Conservation (phyloP, 2,888 invertebrate species). For the Drosophila colorata region DNA sequence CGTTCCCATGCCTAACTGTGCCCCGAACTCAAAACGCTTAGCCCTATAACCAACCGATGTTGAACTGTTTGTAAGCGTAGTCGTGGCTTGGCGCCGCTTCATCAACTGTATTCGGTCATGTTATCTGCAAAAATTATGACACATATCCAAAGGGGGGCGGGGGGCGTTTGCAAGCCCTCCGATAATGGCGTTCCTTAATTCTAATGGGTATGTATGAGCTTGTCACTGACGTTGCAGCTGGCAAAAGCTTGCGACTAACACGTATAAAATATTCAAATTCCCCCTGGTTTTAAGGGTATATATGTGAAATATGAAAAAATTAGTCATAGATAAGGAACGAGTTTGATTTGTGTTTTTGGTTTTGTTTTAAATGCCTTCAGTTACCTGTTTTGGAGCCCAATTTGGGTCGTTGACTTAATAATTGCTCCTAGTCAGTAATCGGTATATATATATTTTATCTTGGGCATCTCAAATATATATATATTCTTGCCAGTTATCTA, state of each 20-base stretch:
- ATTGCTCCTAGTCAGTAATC: background rate
- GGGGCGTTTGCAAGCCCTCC: constrained; percentile 27
- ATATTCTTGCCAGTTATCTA: no score
- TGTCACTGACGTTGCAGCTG: background rate
- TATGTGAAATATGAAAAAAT: background rate
- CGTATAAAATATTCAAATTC: background rate
- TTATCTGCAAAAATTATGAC: constrained; percentile 40
- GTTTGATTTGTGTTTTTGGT: background rate
- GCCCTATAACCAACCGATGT: constrained; percentile 21
- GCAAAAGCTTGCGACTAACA: background rate
- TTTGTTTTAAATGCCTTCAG: background rate
- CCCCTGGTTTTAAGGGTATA: background rate
- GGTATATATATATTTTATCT: no score
- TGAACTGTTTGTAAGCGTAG: constrained; percentile 4
- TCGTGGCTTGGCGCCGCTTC: constrained; percentile 23
- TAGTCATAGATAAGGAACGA: background rate
- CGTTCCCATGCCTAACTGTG: constrained; percentile 47
- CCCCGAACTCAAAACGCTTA: constrained; percentile 11
- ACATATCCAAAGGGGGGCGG: constrained; percentile 1
- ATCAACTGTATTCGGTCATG: constrained; percentile 38
- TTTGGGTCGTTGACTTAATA: background rate
- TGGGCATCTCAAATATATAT: no score
- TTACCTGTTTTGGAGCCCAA: background rate
- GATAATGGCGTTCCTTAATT: constrained; percentile 17
- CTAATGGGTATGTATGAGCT: background rate